These are phyloP conservation scores for Threskiornis aethiopicus DNA, from an alignment of 2,797 vertebrate genomes.

Conservation along the genomic window DNA sequence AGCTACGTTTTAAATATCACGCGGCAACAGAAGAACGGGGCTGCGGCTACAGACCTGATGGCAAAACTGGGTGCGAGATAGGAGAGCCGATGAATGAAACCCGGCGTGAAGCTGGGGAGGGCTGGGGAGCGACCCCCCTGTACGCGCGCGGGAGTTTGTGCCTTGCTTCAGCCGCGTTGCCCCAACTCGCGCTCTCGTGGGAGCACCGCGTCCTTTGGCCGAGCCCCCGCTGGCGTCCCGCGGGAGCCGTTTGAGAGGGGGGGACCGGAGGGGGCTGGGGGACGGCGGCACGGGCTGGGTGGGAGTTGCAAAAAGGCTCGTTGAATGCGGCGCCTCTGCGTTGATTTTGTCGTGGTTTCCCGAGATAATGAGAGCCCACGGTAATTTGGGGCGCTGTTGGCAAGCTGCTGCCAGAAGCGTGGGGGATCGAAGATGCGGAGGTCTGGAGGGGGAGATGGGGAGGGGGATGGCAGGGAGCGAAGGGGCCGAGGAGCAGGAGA, in stretches of 20 bases:
- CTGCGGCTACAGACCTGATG: background rate
- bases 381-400: background rate
- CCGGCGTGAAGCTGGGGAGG: accelerated
- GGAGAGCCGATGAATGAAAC: background rate
- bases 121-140: accelerated
- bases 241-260: accelerated
- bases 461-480: background rate
- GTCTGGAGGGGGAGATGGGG: background rate
- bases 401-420: accelerated
- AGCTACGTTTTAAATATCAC: accelerated
- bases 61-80: accelerated
- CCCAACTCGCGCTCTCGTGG: accelerated
- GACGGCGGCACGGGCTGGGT: accelerated
- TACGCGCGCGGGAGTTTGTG: accelerated
- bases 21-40: accelerated
- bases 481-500: background rate
- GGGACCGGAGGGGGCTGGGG: background rate
- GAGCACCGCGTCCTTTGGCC: accelerated
- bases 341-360: background rate
- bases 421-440: accelerated
- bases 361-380: accelerated
- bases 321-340: accelerated
- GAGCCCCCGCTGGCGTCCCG: background rate
- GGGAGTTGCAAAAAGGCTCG: background rate
- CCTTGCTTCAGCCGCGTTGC: accelerated